Conservation (phyloP, 23 tunicate genomes). For the Corella eumyota region DNA sequence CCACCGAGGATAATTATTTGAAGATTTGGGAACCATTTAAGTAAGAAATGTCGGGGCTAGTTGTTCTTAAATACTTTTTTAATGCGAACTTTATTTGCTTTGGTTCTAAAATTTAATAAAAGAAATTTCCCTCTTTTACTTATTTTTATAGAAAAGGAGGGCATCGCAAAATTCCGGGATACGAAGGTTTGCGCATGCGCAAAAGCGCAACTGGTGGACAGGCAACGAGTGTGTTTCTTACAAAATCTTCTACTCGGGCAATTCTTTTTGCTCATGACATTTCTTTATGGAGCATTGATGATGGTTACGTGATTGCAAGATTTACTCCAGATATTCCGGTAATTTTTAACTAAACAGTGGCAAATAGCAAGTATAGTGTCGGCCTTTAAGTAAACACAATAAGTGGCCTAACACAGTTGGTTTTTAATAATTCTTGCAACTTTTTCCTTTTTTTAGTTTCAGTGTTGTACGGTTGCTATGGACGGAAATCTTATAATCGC, state of each 20-base stretch:
- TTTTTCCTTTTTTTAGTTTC: slow-evolving; percentile 34
- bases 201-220: slow-evolving; percentile 11
- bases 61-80: neutral
- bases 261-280: slow-evolving; percentile 58
- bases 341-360: neutral
- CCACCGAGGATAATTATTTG: slow-evolving; percentile 60
- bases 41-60: slow-evolving; percentile 17
- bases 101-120: no score
- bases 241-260: slow-evolving; percentile 43
- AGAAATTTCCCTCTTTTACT: no score
- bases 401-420: neutral
- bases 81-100: neutral
- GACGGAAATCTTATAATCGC: slow-evolving; percentile 60
- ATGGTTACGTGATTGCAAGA: slow-evolving; percentile 27
- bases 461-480: slow-evolving; percentile 79
- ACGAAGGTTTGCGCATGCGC: slow-evolving; percentile 37
- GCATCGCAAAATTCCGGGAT: slow-evolving; percentile 62
- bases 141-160: slow-evolving; percentile 26
- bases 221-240: slow-evolving; percentile 33
- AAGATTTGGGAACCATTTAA: slow-evolving; percentile 84
- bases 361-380: neutral
- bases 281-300: slow-evolving; percentile 67
- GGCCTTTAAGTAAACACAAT: neutral
- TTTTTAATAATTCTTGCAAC: neutral
- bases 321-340: slow-evolving; percentile 81